Conservation (phyloP, 2,797 vertebrate genomes). For the Myotis planiceps region DNA sequence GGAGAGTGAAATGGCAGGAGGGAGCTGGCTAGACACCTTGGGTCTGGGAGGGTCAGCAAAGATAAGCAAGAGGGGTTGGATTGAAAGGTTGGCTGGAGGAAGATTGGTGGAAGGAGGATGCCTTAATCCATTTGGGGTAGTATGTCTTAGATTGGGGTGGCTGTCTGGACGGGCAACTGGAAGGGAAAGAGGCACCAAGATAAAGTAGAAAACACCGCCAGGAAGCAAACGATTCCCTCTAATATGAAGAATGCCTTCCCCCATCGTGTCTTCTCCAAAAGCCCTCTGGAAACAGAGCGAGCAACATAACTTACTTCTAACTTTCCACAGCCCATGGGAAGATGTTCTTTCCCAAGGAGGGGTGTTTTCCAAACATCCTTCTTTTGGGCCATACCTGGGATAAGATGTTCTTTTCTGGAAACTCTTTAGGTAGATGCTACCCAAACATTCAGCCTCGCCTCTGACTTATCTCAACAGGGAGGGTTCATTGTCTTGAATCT, state of each 20-base stretch:
- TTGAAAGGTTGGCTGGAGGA: not conserved
- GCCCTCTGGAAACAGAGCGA: not conserved
- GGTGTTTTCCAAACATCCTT: not conserved
- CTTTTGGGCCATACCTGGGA: not conserved
- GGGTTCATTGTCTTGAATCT: not conserved
- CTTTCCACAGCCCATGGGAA: not conserved
- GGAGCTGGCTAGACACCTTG: not conserved
- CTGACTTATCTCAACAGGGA: not conserved
- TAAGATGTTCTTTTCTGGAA: constrained; percentile 24
- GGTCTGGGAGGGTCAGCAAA: not conserved
- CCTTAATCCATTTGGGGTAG: not conserved
- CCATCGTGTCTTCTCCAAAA: not conserved
- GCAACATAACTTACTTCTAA: not conserved
- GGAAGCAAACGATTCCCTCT: not conserved
- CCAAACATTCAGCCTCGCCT: not conserved
- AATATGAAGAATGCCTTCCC: not conserved
- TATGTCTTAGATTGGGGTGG: not conserved
- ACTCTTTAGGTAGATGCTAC: not conserved
- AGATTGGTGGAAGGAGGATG: not conserved
- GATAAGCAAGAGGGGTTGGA: not conserved
- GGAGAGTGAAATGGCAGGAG: not conserved
- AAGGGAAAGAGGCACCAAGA: not conserved
- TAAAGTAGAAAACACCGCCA: not conserved
- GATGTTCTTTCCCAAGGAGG: constrained; percentile 5
- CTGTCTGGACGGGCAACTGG: not conserved